Evolutionary conservation across 2,888 invertebrate genomes (phyloP).

Genomic region (Machimus rusticus): DNA sequence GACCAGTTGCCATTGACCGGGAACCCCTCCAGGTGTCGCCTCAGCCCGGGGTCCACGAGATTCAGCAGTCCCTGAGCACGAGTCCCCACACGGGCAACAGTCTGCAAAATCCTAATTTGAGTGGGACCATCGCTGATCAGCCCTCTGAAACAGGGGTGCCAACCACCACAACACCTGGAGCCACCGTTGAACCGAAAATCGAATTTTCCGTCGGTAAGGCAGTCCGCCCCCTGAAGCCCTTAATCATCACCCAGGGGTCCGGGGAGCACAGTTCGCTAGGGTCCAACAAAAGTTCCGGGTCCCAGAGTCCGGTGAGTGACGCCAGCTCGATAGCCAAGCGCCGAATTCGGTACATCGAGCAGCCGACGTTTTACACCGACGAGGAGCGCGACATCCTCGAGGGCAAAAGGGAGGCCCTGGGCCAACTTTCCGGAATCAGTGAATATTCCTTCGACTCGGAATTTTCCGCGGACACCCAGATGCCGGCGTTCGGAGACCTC

Average conservation of each 20-base stretch:
- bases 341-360: slow-evolving; percentile 67
- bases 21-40: slow-evolving; percentile 6
- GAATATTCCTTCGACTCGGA: slow-evolving; percentile 65
- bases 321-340: slow-evolving; percentile 57
- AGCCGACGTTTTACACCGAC: slow-evolving; percentile 65
- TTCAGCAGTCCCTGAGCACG: not conserved
- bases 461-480: slow-evolving; percentile 64
- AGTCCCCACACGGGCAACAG: slow-evolving; percentile 50
- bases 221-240: slow-evolving; percentile 53
- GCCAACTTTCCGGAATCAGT: slow-evolving; percentile 57
- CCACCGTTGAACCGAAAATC: slow-evolving; percentile 47
- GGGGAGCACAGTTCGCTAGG: slow-evolving; percentile 49
- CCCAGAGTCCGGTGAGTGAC: slow-evolving; percentile 60
- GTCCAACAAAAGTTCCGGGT: slow-evolving; percentile 52
- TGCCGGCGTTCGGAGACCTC: slow-evolving; percentile 63
- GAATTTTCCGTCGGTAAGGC: slow-evolving; percentile 59
- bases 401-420: slow-evolving; percentile 54
- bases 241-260: slow-evolving; percentile 16
- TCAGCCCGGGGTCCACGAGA: not conserved
- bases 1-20: slow-evolving; percentile 42
- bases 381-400: slow-evolving; percentile 64
- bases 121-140: slow-evolving; percentile 45
- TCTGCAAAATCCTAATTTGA: slow-evolving; percentile 50
- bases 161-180: not conserved
- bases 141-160: not conserved